Evolutionary conservation across 1,140 invertebrate species (phyloP).

Genomic region (Cepaea nemoralis): DNA sequence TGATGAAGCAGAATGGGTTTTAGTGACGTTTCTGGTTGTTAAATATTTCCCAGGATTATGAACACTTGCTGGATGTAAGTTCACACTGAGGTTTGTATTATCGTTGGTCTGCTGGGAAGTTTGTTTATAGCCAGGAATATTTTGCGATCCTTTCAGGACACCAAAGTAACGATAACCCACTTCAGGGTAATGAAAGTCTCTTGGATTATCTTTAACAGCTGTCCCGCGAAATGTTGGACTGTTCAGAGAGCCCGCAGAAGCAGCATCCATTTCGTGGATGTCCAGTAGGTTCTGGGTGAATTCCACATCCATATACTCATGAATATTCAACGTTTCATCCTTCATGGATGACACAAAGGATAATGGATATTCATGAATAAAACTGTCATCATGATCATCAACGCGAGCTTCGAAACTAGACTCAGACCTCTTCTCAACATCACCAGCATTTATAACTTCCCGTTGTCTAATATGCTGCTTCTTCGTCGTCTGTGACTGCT

Average conservation of each 20-base stretch:
- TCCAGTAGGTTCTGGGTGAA: not conserved
- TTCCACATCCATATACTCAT: not conserved
- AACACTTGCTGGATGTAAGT: not conserved
- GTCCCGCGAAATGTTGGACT: not conserved
- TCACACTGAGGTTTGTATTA: not conserved
- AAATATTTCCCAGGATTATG: not conserved
- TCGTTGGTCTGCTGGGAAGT: not conserved
- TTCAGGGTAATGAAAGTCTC: not conserved
- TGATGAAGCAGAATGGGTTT: not conserved
- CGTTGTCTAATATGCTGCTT: not conserved
- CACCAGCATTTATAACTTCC: not conserved
- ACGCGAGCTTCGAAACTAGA: too few relatives aligned
- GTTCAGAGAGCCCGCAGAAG: not conserved
- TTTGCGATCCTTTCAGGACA: not conserved
- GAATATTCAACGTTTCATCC: not conserved
- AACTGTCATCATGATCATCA: not conserved
- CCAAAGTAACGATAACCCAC: not conserved
- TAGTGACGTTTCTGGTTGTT: not conserved
- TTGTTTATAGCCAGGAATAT: not conserved
- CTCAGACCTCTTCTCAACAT: not conserved
- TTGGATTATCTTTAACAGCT: not conserved
- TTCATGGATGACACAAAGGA: not conserved
- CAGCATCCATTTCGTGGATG: slow-evolving; percentile 4
- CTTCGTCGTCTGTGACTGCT: not conserved
- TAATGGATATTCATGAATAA: not conserved